Conservation (phyloP, 2,888 invertebrate genomes). For the Pegoplata infirma region DNA sequence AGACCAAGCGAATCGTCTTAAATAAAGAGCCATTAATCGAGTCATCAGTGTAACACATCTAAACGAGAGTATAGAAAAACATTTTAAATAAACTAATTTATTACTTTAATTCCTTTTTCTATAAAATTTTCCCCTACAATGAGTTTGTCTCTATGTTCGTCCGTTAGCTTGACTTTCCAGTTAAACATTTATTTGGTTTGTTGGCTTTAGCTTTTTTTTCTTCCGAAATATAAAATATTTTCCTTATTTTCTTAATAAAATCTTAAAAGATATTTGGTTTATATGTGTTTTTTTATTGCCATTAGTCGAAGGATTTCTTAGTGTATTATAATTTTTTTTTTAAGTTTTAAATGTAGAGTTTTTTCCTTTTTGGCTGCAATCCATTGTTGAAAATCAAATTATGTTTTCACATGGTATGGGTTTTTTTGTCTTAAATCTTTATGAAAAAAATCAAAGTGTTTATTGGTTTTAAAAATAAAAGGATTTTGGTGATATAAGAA, state of each 20-base stretch:
- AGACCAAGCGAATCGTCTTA: too few species aligned
- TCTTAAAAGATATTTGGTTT: conserved; percentile 16
- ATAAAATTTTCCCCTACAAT: neutral
- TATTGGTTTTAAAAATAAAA: too few species aligned
- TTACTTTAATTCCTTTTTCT: conserved; percentile 49
- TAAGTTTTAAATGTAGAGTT: conserved; percentile 35
- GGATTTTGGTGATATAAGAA: too few species aligned
- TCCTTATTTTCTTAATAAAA: conserved; percentile 35
- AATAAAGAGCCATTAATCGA: too few species aligned
- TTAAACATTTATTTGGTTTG: conserved; percentile 42
- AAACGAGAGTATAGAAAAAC: conserved; percentile 11
- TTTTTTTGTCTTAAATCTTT: too few species aligned
- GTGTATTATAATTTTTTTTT: conserved; percentile 5
- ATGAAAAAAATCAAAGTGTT: too few species aligned
- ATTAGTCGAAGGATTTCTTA: conserved; percentile 11
- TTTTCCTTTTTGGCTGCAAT: conserved; percentile 27
- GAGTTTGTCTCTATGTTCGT: conserved; percentile 6
- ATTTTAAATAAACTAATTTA: conserved; percentile 56
- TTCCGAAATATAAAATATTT: conserved; percentile 9
- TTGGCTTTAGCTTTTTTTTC: conserved; percentile 19
- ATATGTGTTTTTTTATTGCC: neutral
- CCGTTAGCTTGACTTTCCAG: conserved; percentile 11
- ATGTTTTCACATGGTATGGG: conserved; percentile 20
- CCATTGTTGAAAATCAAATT: conserved; percentile 46
- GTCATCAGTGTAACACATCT: too few species aligned